Conservation (phyloP, 1,140 invertebrate species). For the Monochamus saltuarius region DNA sequence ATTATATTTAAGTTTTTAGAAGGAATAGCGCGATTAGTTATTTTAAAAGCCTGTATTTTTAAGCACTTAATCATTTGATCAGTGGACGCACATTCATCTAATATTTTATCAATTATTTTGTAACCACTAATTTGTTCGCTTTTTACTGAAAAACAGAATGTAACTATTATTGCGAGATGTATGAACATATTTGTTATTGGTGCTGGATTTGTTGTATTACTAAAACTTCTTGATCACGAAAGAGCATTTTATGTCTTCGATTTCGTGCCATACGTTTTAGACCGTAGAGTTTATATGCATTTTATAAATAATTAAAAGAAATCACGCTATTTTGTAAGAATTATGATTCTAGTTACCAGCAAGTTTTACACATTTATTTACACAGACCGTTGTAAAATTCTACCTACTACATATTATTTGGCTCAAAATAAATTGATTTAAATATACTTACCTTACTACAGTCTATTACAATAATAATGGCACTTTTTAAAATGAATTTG, state of each 20-base stretch:
- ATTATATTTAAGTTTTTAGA: constrained; percentile 62
- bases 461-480: too few species aligned
- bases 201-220: background rate
- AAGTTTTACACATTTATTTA: too few species aligned
- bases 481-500: too few species aligned
- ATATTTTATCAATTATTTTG: constrained; percentile 14
- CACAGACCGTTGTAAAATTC: too few species aligned
- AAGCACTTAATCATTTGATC: constrained; percentile 66
- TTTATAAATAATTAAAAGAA: constrained; percentile 4
- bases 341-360: too few species aligned
- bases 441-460: too few species aligned
- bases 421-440: too few species aligned
- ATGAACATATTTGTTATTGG: constrained; percentile 5
- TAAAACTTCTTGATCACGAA: constrained; percentile 1
- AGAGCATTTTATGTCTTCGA: constrained; percentile 19
- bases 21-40: constrained; percentile 52
- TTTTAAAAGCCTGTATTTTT: constrained; percentile 64
- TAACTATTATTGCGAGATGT: background rate
- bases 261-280: constrained; percentile 21
- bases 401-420: too few species aligned
- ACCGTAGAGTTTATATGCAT: constrained; percentile 17
- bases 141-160: background rate
- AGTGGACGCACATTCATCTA: constrained; percentile 60
- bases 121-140: constrained; percentile 5
- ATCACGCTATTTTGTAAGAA: constrained; percentile 1